Evolutionary conservation across 2,113 vertebrate genomes (phyloP).

Genomic region (Micronycteris hirsuta): DNA sequence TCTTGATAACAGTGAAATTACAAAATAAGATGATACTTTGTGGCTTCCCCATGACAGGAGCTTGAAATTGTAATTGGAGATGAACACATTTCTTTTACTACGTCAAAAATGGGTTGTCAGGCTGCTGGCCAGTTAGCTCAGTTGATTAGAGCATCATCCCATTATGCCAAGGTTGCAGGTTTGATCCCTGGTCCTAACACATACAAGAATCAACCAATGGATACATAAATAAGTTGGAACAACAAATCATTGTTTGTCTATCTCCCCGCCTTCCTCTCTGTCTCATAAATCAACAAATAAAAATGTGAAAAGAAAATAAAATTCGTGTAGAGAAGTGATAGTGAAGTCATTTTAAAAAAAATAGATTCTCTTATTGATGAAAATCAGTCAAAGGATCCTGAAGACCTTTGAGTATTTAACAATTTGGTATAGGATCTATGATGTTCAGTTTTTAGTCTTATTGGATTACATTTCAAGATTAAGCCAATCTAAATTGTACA

Average conservation of each 20-base stretch:
- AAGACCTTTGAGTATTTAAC: conserved; percentile 96
- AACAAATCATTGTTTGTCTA: too few species aligned
- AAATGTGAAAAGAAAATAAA: too few species aligned
- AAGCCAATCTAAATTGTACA: conserved; percentile 91
- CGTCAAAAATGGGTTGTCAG: conserved; percentile 95
- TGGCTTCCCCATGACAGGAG: conserved; percentile 98
- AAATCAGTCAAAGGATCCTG: conserved; percentile 83
- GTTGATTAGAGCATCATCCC: too few species aligned
- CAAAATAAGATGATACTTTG: conserved; percentile 95
- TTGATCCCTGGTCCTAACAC: background rate
- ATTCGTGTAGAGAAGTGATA: too few species aligned
- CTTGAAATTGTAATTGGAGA: conserved; percentile 98
- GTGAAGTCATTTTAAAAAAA: background rate
- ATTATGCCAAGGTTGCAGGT: background rate
- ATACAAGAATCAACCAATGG: too few species aligned
- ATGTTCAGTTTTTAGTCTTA: conserved; percentile 98
- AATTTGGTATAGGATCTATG: conserved; percentile 98
- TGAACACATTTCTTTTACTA: conserved; percentile 98
- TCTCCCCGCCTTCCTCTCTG: too few species aligned
- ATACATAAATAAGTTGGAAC: too few species aligned
- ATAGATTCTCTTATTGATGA: background rate
- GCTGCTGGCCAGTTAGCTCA: too few species aligned
- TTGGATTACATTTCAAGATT: conserved; percentile 98
- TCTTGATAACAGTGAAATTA: conserved; percentile 98
- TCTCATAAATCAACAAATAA: too few species aligned